Evolutionary conservation across 2,797 vertebrate species (phyloP).

Genomic region (Picus viridis): DNA sequence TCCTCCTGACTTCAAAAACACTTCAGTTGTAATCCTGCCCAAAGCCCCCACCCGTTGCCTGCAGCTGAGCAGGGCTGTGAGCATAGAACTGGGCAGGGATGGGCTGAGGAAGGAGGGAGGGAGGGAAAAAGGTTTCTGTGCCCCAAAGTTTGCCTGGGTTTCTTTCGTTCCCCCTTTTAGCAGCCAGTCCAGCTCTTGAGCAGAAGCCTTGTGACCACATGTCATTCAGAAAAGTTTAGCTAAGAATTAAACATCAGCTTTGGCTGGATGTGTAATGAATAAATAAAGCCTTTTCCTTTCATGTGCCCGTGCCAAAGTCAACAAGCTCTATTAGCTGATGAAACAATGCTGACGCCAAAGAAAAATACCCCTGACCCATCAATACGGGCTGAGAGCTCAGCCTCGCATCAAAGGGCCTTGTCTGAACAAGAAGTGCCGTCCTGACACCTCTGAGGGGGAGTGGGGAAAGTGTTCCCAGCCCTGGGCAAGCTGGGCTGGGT

Average conservation of each 20-base stretch:
- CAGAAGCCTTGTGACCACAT: constrained; percentile 14
- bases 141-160: neutral
- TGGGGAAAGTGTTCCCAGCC: neutral
- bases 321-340: constrained; percentile 62
- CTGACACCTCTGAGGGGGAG: neutral
- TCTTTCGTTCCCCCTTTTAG: neutral
- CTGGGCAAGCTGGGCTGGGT: neutral
- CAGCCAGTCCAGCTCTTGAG: neutral
- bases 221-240: constrained; percentile 59
- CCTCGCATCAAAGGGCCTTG: constrained; percentile 4
- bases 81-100: neutral
- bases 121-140: neutral
- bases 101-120: neutral
- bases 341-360: constrained; percentile 64
- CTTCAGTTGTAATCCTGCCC: neutral
- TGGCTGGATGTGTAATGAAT: constrained; percentile 37
- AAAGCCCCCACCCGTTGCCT: neutral
- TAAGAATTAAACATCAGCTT: constrained; percentile 56
- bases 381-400: constrained; percentile 36
- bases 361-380: constrained; percentile 65
- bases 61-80: neutral
- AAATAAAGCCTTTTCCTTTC: constrained; percentile 58
- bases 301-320: constrained; percentile 47
- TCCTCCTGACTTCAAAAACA: neutral
- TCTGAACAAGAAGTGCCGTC: constrained; percentile 6